Conservation (phyloP, 2,888 invertebrate genomes). For the Helobdella robusta region DNA sequence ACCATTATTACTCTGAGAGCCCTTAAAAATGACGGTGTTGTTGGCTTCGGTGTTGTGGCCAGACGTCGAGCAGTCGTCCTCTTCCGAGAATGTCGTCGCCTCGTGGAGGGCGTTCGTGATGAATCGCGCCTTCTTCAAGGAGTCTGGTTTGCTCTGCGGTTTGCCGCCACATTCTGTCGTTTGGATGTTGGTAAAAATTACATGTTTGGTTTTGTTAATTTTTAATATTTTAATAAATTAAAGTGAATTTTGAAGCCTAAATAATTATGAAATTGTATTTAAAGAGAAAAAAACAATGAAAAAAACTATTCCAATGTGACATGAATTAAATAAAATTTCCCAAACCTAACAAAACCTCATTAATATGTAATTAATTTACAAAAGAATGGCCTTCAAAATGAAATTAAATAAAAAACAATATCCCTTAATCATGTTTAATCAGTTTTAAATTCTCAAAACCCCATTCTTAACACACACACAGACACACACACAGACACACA, state of each 20-base stretch:
- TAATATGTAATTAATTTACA: no score
- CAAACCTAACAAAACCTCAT: no score
- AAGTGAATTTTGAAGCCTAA: background rate
- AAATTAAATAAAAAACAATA: no score
- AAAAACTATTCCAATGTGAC: no score
- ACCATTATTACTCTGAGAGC: background rate
- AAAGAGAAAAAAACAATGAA: no score
- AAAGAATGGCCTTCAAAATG: no score
- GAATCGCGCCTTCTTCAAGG: background rate
- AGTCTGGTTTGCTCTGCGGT: background rate
- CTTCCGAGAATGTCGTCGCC: slow-evolving; percentile 40
- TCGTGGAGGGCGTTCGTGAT: background rate
- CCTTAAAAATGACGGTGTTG: slow-evolving; percentile 27
- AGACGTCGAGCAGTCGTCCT: slow-evolving; percentile 20
- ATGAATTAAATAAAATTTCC: no score
- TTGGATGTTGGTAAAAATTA: background rate
- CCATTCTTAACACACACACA: no score
- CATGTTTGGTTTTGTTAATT: background rate
- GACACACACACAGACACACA: no score
- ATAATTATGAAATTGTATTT: background rate
- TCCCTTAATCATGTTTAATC: no score
- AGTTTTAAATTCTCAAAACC: no score
- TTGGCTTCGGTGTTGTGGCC: slow-evolving; percentile 27
- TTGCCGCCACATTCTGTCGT: background rate
- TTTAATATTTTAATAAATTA: background rate